Conservation (phyloP, 2,888 invertebrate genomes). For the Harpagoxenus sublaevis region DNA sequence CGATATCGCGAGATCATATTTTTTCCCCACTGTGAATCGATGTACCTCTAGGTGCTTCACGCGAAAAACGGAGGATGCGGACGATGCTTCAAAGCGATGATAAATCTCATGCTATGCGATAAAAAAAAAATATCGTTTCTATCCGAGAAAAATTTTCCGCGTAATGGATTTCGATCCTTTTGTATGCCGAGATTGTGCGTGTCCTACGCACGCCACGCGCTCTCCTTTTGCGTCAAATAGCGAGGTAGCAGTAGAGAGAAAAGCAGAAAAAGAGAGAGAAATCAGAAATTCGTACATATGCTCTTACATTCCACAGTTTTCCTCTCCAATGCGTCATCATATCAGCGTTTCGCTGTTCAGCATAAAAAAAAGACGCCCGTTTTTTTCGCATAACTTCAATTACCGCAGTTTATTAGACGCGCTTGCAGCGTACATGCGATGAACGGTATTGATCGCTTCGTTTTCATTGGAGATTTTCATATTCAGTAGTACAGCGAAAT, state of each 20-base stretch:
- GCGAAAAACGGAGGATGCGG: constrained; percentile 24
- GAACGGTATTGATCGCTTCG: constrained; percentile 21
- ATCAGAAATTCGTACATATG: background rate
- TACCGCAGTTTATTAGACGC: background rate
- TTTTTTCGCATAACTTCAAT: constrained; percentile 35
- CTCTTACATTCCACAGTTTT: constrained; percentile 1
- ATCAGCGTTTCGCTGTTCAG: background rate
- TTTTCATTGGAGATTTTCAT: background rate
- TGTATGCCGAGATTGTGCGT: constrained; percentile 23
- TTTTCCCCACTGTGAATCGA: constrained; percentile 31
- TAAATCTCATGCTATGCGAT: constrained; percentile 57
- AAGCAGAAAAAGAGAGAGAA: constrained; percentile 26
- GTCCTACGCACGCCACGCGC: background rate
- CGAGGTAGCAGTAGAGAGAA: background rate
- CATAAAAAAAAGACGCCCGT: background rate
- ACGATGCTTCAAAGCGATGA: constrained; percentile 57
- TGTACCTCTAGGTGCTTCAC: constrained; percentile 43
- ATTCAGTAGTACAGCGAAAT: background rate
- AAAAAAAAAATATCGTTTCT: constrained; percentile 43
- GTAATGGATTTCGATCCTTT: constrained; percentile 67
- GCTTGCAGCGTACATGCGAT: background rate
- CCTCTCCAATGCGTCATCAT: background rate
- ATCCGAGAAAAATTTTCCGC: constrained; percentile 59
- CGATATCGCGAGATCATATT: constrained; percentile 49
- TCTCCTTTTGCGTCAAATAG: constrained; percentile 13